Evolutionary conservation across 2,888 invertebrate genomes (phyloP).

Genomic region (Ormia ochracea): DNA sequence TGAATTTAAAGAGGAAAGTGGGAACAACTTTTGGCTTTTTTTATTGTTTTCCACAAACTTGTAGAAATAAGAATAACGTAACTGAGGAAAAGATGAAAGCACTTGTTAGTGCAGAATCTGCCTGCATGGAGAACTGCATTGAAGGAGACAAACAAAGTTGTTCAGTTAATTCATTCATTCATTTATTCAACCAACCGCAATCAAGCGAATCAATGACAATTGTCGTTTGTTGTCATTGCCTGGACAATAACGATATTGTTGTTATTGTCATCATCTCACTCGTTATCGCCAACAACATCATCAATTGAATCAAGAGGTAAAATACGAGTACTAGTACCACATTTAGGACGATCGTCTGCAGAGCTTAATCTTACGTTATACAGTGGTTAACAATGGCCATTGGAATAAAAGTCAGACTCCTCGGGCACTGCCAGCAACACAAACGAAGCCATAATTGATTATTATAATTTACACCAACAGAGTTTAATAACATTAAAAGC

Average conservation of each 20-base stretch:
- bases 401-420: slow-evolving; percentile 42
- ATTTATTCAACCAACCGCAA: slow-evolving; percentile 38
- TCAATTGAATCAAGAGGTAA: slow-evolving; percentile 12
- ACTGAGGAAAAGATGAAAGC: slow-evolving; percentile 17
- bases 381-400: slow-evolving; percentile 26
- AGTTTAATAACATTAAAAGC: not conserved
- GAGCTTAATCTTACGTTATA: not conserved
- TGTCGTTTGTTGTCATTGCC: slow-evolving; percentile 29
- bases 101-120: slow-evolving; percentile 39
- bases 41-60: not conserved
- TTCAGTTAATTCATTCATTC: slow-evolving; percentile 31
- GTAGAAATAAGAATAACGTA: not conserved
- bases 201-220: slow-evolving; percentile 47
- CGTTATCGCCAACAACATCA: slow-evolving; percentile 40
- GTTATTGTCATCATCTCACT: slow-evolving; percentile 4
- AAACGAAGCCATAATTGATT: slow-evolving; percentile 46
- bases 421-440: slow-evolving; percentile 30
- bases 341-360: slow-evolving; percentile 33
- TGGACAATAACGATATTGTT: not conserved
- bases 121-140: not conserved
- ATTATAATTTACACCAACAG: slow-evolving; percentile 50
- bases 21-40: slow-evolving; percentile 12
- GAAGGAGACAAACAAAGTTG: slow-evolving; percentile 30
- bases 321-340: slow-evolving; percentile 14
- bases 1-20: slow-evolving; percentile 19